These are phyloP conservation scores for Heteractis magnifica DNA, from an alignment of 92 coral and sea anemone genomes.

Conservation along the genomic window DNA sequence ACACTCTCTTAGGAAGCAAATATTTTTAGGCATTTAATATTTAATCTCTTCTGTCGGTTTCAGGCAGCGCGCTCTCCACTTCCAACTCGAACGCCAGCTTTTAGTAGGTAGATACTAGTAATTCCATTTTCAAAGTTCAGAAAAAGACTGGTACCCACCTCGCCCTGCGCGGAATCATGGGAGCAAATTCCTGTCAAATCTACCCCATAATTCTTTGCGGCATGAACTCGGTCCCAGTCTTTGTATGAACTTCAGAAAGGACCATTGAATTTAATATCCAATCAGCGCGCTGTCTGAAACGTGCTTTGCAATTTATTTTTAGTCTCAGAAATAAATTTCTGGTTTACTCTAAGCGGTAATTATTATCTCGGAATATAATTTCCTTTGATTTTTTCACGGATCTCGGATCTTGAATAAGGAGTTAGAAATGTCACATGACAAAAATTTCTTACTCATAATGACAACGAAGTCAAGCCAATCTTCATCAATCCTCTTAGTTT, in stretches of 20 bases:
- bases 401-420: background rate
- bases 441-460: background rate
- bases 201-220: background rate
- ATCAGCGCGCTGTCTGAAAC: background rate
- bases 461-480: background rate
- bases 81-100: background rate
- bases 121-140: background rate
- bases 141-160: background rate
- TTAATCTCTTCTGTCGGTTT: background rate
- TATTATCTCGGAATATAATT: background rate
- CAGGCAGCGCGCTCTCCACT: background rate
- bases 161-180: background rate
- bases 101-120: background rate
- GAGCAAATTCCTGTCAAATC: background rate
- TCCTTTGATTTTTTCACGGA: background rate
- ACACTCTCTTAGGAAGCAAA: background rate
- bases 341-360: background rate
- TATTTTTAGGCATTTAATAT: conserved; percentile 3
- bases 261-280: background rate
- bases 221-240: background rate
- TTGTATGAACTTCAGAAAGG: background rate
- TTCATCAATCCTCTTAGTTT: background rate
- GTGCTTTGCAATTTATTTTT: background rate
- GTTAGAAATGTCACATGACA: background rate
- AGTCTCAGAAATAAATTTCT: background rate